Conservation (phyloP, 2,888 invertebrate species). For the Cheilosia vernalis region DNA sequence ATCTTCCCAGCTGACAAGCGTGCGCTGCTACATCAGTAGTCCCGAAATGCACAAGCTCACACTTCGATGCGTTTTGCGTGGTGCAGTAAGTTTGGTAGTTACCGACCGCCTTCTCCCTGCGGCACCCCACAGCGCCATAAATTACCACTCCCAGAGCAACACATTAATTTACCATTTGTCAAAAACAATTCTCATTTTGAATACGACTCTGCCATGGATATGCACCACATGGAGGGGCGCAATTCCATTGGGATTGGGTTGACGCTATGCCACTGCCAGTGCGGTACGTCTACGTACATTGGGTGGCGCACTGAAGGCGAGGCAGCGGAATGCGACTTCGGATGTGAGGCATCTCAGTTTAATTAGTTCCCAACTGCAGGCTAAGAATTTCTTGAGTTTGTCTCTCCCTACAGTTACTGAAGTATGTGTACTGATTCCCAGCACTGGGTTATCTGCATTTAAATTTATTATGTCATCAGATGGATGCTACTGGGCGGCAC, state of each 20-base stretch:
- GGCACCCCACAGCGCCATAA: conserved; percentile 6
- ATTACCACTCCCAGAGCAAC: conserved; percentile 42
- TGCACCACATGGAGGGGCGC: conserved; percentile 27
- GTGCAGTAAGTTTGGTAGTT: conserved; percentile 25
- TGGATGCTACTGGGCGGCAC: conserved; percentile 1
- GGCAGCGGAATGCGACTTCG: conserved; percentile 29
- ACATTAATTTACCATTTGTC: conserved; percentile 64
- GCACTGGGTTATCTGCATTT: conserved; percentile 15
- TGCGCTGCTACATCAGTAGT: not conserved
- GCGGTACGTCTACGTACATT: not conserved
- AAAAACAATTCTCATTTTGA: conserved; percentile 63
- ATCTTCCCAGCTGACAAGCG: conserved; percentile 32
- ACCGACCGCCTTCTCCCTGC: not conserved
- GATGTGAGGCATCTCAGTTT: conserved; percentile 34
- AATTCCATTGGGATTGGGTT: conserved; percentile 38
- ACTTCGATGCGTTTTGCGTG: conserved; percentile 21
- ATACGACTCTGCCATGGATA: conserved; percentile 34
- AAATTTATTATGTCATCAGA: conserved; percentile 41
- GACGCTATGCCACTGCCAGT: conserved; percentile 12
- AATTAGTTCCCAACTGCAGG: conserved; percentile 59
- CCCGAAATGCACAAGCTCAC: not conserved
- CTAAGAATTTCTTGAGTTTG: conserved; percentile 37
- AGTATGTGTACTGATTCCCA: not conserved
- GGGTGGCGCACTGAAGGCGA: not conserved
- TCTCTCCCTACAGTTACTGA: not conserved